A percentile compares a stretch with the other conserved stretches of the same genome.
Evolutionary conservation across 2,113 vertebrate genomes (phyloP).

Genomic region (Mustela nigripes): DNA sequence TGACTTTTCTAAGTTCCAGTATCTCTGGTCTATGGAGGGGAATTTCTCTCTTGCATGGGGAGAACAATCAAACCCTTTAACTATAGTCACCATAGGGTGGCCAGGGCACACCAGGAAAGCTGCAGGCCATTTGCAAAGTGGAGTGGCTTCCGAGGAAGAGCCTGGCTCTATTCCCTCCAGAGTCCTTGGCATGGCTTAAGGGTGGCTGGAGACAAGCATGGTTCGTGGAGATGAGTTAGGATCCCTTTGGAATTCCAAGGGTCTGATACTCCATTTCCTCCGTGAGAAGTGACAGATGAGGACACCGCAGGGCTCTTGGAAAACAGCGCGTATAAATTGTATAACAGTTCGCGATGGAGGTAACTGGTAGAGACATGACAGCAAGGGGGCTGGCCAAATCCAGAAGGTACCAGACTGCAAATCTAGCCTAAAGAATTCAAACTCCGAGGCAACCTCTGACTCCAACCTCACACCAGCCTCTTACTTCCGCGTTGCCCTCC

Average conservation of each 20-base stretch:
- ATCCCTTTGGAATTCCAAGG: background rate
- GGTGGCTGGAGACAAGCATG: background rate
- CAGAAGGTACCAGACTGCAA: background rate
- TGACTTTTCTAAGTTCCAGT: background rate
- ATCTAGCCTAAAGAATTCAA: background rate
- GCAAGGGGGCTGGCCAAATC: background rate
- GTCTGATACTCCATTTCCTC: background rate
- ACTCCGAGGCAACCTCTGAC: background rate
- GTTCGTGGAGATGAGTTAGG: background rate
- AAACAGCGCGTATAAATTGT: background rate
- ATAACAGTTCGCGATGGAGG: background rate
- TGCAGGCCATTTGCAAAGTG: background rate
- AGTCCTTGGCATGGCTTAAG: background rate
- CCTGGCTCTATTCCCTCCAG: background rate
- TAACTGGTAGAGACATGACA: background rate
- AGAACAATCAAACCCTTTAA: background rate
- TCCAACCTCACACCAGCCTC: background rate
- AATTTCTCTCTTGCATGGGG: background rate
- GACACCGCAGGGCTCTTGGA: background rate
- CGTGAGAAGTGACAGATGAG: background rate
- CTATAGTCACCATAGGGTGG: background rate
- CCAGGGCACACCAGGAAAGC: rapidly evolving
- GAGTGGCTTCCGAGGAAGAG: background rate
- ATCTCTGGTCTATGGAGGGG: background rate
- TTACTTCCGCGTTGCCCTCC: background rate